Evolutionary conservation across 2,113 vertebrate species (phyloP).

Genomic region (Sapayoa aenigma): DNA sequence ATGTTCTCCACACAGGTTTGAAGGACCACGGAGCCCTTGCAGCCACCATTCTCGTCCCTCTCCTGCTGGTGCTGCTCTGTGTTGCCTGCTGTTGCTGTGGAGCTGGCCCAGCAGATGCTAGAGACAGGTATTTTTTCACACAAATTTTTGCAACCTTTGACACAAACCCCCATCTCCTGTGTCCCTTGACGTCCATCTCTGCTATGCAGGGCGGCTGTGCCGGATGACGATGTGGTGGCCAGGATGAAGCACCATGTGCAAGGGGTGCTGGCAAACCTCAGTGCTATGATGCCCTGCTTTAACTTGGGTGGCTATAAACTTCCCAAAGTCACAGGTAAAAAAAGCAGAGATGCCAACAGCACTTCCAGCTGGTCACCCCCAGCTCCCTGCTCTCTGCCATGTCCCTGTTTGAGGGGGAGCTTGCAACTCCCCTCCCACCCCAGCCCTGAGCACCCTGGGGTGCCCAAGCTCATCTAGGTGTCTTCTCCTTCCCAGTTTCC

Average conservation of each 20-base stretch:
- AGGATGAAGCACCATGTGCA: conserved; percentile 90
- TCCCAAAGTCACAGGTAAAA: conserved; percentile 91
- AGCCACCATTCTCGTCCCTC: conserved; percentile 75
- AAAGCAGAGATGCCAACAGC: not conserved
- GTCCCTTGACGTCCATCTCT: not conserved
- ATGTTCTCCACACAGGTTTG: conserved; percentile 45
- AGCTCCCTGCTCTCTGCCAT: not conserved
- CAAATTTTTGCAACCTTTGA: not conserved
- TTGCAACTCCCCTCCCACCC: not conserved
- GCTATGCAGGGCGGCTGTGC: not conserved
- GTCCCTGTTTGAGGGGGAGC: rapidly evolving
- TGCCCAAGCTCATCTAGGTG: not conserved
- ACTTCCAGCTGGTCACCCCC: not conserved
- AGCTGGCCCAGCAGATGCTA: conserved; percentile 61
- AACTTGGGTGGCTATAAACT: conserved; percentile 82
- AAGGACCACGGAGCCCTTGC: conserved; percentile 67
- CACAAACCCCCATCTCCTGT: rapidly evolving
- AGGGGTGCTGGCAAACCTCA: conserved; percentile 83
- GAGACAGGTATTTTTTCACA: conserved; percentile 78
- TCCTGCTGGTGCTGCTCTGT: conserved; percentile 79
- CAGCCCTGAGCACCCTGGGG: rapidly evolving
- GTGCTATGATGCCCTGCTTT: conserved; percentile 81
- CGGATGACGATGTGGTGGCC: conserved; percentile 70
- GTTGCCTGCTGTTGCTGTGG: conserved; percentile 81
- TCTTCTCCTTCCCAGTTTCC: conserved; percentile 77